These are phyloP conservation scores for Lochmaea crataegi DNA, from an alignment of 2,888 invertebrate genomes.

Conservation along the genomic window DNA sequence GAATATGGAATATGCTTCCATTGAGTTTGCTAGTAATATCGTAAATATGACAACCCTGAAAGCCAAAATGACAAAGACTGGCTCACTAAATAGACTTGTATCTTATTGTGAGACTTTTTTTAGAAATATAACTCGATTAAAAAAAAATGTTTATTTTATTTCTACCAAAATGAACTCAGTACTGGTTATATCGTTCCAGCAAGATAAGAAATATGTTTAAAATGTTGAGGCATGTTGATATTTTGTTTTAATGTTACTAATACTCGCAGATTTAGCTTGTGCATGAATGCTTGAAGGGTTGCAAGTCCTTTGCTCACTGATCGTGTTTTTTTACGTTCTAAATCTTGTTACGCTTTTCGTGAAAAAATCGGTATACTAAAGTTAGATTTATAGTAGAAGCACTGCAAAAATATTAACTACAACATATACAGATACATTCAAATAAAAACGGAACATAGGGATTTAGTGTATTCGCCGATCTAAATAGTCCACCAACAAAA, in stretches of 20 bases:
- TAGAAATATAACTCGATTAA: conserved; percentile 64
- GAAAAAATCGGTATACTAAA: neutral
- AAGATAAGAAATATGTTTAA: conserved; percentile 40
- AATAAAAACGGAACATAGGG: too few relatives aligned
- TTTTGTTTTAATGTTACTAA: conserved; percentile 35
- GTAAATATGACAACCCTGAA: conserved; percentile 33
- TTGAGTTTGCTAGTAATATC: conserved; percentile 60
- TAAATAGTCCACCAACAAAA: too few relatives aligned
- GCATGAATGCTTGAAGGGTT: conserved; percentile 58
- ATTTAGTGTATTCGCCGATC: too few relatives aligned
- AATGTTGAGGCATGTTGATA: conserved; percentile 10
- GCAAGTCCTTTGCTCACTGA: conserved; percentile 42
- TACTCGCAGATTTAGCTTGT: conserved; percentile 49
- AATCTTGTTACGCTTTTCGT: too few relatives aligned
- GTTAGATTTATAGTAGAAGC: neutral
- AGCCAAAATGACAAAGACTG: conserved; percentile 57
- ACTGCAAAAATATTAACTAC: too few relatives aligned
- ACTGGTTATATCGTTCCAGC: conserved; percentile 63
- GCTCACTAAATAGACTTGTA: conserved; percentile 62
- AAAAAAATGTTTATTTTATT: conserved; percentile 51
- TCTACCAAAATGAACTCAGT: conserved; percentile 42
- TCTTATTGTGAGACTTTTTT: conserved; percentile 64
- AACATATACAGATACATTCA: too few relatives aligned
- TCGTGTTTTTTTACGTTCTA: neutral
- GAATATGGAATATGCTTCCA: conserved; percentile 19